Evolutionary conservation across 1,140 invertebrate species (phyloP), one percentile per base, ranked within the genome.

Genomic region (Scylla paramamosain): DNA sequence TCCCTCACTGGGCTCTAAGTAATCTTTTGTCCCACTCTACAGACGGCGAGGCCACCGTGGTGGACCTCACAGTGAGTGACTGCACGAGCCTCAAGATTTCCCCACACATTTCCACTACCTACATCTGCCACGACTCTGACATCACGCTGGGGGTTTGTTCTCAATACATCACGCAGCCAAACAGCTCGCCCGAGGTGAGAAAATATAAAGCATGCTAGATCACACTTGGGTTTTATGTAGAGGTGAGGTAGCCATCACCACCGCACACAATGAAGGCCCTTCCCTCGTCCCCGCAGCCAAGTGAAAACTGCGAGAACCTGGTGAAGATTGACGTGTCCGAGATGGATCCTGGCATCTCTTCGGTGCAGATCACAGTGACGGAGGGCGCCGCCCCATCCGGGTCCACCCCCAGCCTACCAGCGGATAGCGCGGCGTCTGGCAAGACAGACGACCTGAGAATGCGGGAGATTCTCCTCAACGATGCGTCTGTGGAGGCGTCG

Each of bases 401-500:
- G 91, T 90, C 91, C 48, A 89, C 82, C 93, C 82, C 93, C 20
- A 83, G 67, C 48, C 29, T 52, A 28, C 20, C 84, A 59, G 87
- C 92, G 39, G 92, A 93, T 0, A 87, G 82, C 45, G 32, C 93
- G 31, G 32, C 95, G 93, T 87, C 96, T 96, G 45, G 96, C 96
- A 48, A 97, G 96, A 96, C 96, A 83, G 97, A 97, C 93, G 96
- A 97, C 25, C 95, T 97, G 29, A 96, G 96, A 93, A 97, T 97
- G 96, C 97, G 97, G 95, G 97, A 97, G 96, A 97, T 97, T 86
- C 96, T 97, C 32, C 96, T 97, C 29, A 97, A 97, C 84, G 97
- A 97, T 94, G 97, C 97, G 7, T 97, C 97, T 93, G 96, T 97
- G 7, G 97, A 97, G 96, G 97, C 97, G 46, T 97, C 97, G 97